Evolutionary conservation across 2,113 vertebrate genomes (phyloP), one percentile per base, ranked within the genome.

Genomic region (Ploceus nigricollis): DNA sequence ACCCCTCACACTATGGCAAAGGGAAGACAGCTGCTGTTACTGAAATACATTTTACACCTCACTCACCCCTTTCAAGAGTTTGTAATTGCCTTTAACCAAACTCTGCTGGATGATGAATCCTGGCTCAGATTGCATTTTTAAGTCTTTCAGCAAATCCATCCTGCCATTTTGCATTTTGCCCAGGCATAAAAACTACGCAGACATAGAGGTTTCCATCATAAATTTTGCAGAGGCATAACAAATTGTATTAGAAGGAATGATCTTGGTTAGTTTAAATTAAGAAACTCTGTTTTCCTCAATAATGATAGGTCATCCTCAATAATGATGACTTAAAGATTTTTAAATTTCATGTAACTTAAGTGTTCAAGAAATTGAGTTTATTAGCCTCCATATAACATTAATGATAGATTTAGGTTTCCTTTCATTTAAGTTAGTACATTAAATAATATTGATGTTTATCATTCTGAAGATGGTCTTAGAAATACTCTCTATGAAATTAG

Each of bases 381-480:
- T 89, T 82, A 87, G 20, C 7, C 54, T 89, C 68, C 60, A 33
- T 73, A 64, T 66, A 95, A 57, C 80, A 90, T 82, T 84, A 88
- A 87, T 73, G 69, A 89, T 82, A 92, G 66, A 86, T 90, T 93
- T 76, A 51, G 47, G 48, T 95, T 95, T 75, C 31, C 57, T 92
- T 91, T 88, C 68, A 70, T 61, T 89, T 72, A 58, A 75, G 84
- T 89, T 91, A 70, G 61, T 90, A 79, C 28, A 65, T 86, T 88
- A 91, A 95, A 94, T 88, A 95, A 95, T 82, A 93, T 45, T 80
- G 79, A 93, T 76, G 75, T 80, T 82, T 64, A 68, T 90, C 47
- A 71, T 93, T 87, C 76, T 80, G 65, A 93, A 84, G 64, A 95
- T 48, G 35, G 53, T 53, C 65, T 69, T 42, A 53, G 72, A 96